phyloP scores from a whole-genome alignment of 2,888 invertebrate species.

The Coenonympha glycerion region DNA sequence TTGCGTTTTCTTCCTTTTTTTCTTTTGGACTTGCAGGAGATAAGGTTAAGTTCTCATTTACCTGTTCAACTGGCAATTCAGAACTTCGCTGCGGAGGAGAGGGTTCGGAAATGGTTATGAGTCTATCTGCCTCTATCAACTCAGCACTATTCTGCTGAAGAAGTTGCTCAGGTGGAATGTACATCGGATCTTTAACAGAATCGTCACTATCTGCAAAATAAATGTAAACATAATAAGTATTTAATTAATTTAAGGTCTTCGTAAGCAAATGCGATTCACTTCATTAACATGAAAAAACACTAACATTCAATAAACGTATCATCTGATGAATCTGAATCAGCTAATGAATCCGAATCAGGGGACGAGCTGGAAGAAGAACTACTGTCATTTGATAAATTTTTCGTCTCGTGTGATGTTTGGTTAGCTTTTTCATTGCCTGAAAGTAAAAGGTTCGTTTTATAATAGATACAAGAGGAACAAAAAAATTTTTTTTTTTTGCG shows the following conservation, averaged over 20 bases:
- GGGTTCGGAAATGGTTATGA: not conserved
- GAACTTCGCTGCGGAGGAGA: not conserved
- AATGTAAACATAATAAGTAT: not conserved
- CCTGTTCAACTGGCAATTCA: not conserved
- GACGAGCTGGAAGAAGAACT: too few species aligned
- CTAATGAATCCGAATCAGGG: not conserved
- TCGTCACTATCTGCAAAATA: conserved; percentile 2
- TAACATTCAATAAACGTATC: not conserved
- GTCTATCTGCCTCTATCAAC: not conserved
- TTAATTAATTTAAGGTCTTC: not conserved
- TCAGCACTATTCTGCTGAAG: not conserved
- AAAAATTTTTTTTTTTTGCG: too few species aligned
- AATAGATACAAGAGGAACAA: not conserved
- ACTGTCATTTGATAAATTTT: not conserved
- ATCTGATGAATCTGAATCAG: not conserved
- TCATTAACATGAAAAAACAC: not conserved
- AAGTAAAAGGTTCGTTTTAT: not conserved
- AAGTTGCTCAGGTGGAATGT: not conserved
- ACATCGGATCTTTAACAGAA: not conserved
- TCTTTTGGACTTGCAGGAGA: not conserved
- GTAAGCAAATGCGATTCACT: not conserved
- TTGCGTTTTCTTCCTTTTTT: conserved; percentile 6
- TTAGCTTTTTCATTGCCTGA: not conserved
- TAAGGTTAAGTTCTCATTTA: not conserved
- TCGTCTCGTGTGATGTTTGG: not conserved